Evolutionary conservation across 2,113 vertebrate genomes (phyloP), one percentile per base, ranked within the genome.

Genomic region (Glaucidium brasilianum): DNA sequence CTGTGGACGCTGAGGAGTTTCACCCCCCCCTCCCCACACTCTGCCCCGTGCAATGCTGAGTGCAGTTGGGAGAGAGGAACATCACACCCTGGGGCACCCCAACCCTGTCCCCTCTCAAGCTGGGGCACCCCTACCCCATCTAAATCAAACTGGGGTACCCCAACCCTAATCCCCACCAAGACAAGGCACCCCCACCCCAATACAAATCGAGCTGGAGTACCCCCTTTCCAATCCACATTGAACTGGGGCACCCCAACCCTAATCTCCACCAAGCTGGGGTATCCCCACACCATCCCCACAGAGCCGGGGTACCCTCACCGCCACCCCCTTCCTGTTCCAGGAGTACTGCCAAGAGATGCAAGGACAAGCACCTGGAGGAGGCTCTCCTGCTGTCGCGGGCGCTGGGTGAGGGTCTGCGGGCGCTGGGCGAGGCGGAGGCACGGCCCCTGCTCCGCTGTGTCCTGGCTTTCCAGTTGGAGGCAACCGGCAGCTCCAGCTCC

Each of bases 341-440:
- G 89, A 97, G 88, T 22, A 68, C 76, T 6, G 96, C 97, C 50
- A 99, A 98, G 90, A 97, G 99, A 63, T 97, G 97, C 45, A 98
- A 98, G 78, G 99, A 99, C 60, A 98, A 98, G 43, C 90, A 95
- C 55, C 95, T 99, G 37, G 98, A 99, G 23, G 99, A 99, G 88
- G 99, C 98, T 52, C 73, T 96, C 6, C 97, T 96, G 94, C 95
- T 98, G 47, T 88, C 99, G 1, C 97, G 37, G n/a, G 85, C 50
- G 0, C 85, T 98, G n/a, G 85, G 96, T 18, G 34, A 96, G 17
- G 88, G 88, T 56, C 96, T 99, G 16, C 72, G 23, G 79, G 84
- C 12, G 0, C 81, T 98, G 47, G 82, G 95, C 6, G 95, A 96
- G 27, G 85, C 63, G 1, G 89, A 97, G 16, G 77, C 98, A 26